These are phyloP conservation scores for Sebastes matsubarae DNA, from an alignment of 2,797 vertebrate genomes.

Conservation along the genomic window DNA sequence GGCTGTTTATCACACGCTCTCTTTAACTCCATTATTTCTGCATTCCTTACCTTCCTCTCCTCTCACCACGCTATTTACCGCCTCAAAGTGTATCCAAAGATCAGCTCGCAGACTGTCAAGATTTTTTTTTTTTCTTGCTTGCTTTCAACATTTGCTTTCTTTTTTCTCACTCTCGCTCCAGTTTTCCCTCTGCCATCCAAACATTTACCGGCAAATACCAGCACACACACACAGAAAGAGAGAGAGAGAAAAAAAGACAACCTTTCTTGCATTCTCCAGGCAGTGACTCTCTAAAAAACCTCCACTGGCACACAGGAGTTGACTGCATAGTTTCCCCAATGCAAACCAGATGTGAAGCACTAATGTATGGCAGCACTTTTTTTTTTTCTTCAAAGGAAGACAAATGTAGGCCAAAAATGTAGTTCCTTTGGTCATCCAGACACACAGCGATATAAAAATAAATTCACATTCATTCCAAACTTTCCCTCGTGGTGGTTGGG, in stretches of 20 bases:
- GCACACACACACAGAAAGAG: conserved; percentile 30
- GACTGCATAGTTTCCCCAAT: conserved; percentile 85
- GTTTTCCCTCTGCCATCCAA: conserved; percentile 65
- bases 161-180: conserved; percentile 47
- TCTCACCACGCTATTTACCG: conserved; percentile 38
- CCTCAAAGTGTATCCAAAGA: conserved; percentile 36
- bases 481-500: conserved; percentile 62
- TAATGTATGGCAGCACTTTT: conserved; percentile 82
- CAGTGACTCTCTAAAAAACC: conserved; percentile 77
- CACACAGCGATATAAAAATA: conserved; percentile 74
- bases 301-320: conserved; percentile 81
- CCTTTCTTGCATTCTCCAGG: conserved; percentile 73
- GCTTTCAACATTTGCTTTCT: conserved; percentile 49
- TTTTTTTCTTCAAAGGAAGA: conserved; percentile 73
- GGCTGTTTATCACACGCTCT: conserved; percentile 16
- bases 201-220: conserved; percentile 77
- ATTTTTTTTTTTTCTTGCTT: conserved; percentile 7
- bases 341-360: conserved; percentile 88
- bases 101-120: conserved; percentile 25
- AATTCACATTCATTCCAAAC: conserved; percentile 62
- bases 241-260: conserved; percentile 36
- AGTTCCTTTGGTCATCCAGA: conserved; percentile 61
- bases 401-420: conserved; percentile 79
- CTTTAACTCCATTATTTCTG: conserved; percentile 26
- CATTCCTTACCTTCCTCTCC: conserved; percentile 38